A percentile compares a stretch with the other conserved stretches of the same genome.
Conservation (phyloP, 1,140 invertebrate species). For the Caenorhabditis briggsae region DNA sequence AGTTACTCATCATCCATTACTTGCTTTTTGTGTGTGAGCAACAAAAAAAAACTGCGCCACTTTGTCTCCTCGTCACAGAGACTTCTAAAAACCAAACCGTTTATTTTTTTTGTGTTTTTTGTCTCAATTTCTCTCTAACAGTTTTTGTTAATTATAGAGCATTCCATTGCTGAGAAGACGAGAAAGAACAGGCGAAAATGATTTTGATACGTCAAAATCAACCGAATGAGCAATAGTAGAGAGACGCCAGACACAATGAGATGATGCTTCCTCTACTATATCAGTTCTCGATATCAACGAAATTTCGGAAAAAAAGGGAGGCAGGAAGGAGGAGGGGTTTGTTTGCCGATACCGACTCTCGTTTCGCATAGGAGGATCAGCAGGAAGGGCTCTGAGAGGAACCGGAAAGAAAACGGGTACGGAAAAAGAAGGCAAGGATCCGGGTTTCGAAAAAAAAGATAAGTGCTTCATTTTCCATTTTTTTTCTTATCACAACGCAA, state of each 20-base stretch:
- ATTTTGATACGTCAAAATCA: conserved; percentile 54
- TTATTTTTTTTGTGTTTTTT: background rate
- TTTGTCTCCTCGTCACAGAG: conserved; percentile 10
- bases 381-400: background rate
- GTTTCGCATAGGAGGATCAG: background rate
- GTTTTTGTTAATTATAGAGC: background rate
- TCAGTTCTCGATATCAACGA: conserved; percentile 1
- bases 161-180: background rate
- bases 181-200: background rate
- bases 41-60: conserved; percentile 25
- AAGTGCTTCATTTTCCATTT: conserved; percentile 39
- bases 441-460: conserved; percentile 1
- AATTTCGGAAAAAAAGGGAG: background rate
- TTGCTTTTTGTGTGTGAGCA: background rate
- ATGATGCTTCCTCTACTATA: background rate
- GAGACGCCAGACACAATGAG: background rate
- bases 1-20: conserved; percentile 24
- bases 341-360: conserved; percentile 35
- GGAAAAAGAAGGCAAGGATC: conserved; percentile 32
- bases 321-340: background rate
- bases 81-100: conserved; percentile 45
- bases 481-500: background rate
- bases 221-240: background rate
- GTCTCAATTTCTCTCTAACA: background rate
- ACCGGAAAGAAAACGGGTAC: conserved; percentile 11